Conservation (phyloP, 2,797 vertebrate species). For the Cynodonichthys magdalenae region DNA sequence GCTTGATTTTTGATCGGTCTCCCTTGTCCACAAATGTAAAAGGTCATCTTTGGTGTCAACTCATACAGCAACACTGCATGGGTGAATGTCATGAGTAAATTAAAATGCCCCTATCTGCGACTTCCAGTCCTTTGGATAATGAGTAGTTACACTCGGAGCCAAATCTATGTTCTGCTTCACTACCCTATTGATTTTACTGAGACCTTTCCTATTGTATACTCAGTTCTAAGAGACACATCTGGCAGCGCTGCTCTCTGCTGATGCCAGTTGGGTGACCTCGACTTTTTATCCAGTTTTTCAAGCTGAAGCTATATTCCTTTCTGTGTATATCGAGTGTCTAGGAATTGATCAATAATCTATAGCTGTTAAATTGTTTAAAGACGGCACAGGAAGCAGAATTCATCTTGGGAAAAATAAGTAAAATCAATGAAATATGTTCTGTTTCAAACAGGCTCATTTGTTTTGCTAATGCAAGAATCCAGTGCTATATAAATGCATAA, state of each 20-base stretch:
- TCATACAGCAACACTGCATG: slow-evolving; percentile 47
- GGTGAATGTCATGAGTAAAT: slow-evolving; percentile 80
- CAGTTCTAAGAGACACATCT: slow-evolving; percentile 58
- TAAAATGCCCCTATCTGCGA: slow-evolving; percentile 79
- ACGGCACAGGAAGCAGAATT: slow-evolving; percentile 2
- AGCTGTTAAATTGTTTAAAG: slow-evolving; percentile 16
- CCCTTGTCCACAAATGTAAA: slow-evolving; percentile 67
- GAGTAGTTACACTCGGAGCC: slow-evolving; percentile 69
- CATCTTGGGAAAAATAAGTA: not conserved
- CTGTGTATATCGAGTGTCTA: slow-evolving; percentile 28
- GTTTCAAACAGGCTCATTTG: slow-evolving; percentile 8
- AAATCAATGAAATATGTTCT: not conserved
- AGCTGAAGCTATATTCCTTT: slow-evolving; percentile 15
- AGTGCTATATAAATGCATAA: not conserved
- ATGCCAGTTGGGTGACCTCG: slow-evolving; percentile 50
- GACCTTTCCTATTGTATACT: slow-evolving; percentile 64
- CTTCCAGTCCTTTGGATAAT: slow-evolving; percentile 78
- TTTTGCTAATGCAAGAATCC: slow-evolving; percentile 12
- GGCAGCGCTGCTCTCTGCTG: slow-evolving; percentile 44
- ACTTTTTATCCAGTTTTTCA: slow-evolving; percentile 56
- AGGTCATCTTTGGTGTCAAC: slow-evolving; percentile 75
- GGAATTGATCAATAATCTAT: slow-evolving; percentile 31
- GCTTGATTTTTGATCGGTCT: slow-evolving; percentile 54
- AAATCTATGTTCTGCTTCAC: slow-evolving; percentile 74
- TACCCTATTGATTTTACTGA: slow-evolving; percentile 74